A percentile compares a stretch with the other conserved stretches of the same genome.
Evolutionary conservation across 92 coral and sea anemone species (phyloP).

Genomic region (Bergia puertoricense): DNA sequence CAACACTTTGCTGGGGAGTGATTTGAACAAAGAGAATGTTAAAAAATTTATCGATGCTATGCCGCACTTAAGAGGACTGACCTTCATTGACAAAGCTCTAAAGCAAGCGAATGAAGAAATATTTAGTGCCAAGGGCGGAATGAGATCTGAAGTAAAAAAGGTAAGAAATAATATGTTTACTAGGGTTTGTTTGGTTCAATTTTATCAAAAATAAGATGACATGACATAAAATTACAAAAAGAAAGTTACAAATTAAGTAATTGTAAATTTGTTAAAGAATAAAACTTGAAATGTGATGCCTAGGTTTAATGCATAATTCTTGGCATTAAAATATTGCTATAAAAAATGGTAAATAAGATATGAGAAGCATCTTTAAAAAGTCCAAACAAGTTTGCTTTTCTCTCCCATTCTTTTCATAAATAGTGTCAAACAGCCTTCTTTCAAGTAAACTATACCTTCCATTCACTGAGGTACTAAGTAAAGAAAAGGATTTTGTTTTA

Average conservation of each 20-base stretch:
- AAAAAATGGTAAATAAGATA: too few species aligned
- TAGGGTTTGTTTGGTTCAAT: neutral
- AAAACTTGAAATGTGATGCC: neutral
- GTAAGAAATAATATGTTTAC: conserved; percentile 33
- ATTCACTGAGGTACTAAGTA: neutral
- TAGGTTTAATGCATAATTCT: too few species aligned
- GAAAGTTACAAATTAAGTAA: too few species aligned
- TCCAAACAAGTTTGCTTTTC: too few species aligned
- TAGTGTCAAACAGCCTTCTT: neutral
- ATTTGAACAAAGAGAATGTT: conserved; percentile 19
- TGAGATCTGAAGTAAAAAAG: conserved; percentile 65
- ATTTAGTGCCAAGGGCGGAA: conserved; percentile 34
- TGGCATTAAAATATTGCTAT: too few species aligned
- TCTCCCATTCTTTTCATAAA: too few species aligned
- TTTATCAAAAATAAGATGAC: neutral
- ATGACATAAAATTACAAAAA: neutral
- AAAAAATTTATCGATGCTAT: conserved; percentile 13
- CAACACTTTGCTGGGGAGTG: conserved; percentile 25
- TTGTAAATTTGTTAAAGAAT: too few species aligned
- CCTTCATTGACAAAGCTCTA: conserved; percentile 40
- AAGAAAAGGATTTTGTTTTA: neutral
- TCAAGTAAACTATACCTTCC: neutral
- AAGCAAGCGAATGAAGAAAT: conserved; percentile 30
- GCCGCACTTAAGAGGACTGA: conserved; percentile 34
- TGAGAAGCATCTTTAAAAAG: too few species aligned